Conservation (phyloP, 2,113 vertebrate genomes). For the Brienomyrus brachyistius region DNA sequence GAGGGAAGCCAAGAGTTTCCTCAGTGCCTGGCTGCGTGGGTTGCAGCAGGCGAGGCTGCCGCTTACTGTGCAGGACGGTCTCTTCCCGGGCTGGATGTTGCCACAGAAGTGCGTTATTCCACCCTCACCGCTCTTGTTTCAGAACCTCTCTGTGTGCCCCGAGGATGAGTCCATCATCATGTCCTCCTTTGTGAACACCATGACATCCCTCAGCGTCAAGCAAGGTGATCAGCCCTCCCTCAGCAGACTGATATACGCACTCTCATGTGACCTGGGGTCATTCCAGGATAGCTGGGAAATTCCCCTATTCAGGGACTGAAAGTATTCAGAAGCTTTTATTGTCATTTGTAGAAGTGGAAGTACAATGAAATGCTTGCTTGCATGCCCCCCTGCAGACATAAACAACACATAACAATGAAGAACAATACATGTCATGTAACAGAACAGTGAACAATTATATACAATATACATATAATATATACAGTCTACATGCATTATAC, state of each 20-base stretch:
- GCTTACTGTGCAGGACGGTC: background rate
- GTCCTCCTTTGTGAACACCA: conserved; percentile 98
- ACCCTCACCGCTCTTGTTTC: conserved; percentile 11
- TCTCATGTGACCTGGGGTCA: background rate
- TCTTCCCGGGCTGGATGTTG: background rate
- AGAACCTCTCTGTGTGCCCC: conserved; percentile 98
- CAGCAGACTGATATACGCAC: background rate
- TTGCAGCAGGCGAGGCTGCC: background rate
- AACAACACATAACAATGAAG: background rate
- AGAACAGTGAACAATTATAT: background rate
- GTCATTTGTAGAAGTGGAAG: background rate
- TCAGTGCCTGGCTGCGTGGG: background rate
- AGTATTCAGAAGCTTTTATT: background rate
- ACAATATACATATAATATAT: background rate
- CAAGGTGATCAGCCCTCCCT: conserved; percentile 69
- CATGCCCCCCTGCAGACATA: background rate
- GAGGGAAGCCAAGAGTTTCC: conserved; percentile 30
- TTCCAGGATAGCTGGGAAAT: background rate
- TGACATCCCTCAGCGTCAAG: conserved; percentile 96
- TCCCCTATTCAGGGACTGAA: background rate
- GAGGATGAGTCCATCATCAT: conserved; percentile 99
- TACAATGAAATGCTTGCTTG: background rate
- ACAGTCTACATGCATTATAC: background rate
- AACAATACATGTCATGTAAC: background rate
- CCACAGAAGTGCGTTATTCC: background rate